These are phyloP conservation scores for Scolanthus callimorphus DNA, from an alignment of 92 coral and sea anemone genomes.

Conservation along the genomic window DNA sequence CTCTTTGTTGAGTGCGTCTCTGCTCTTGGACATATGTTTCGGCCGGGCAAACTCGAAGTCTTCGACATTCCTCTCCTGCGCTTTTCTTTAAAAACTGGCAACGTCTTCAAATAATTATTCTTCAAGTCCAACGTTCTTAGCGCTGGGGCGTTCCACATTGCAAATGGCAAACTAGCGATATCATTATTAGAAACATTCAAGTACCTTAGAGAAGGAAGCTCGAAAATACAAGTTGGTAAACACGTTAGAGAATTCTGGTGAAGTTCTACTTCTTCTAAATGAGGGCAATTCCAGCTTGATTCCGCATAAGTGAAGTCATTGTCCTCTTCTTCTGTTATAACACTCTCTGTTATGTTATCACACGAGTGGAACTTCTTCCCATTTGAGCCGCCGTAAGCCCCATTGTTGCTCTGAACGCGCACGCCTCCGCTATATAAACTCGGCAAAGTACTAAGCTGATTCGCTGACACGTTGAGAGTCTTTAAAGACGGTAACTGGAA, in stretches of 20 bases:
- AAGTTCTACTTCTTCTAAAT: constrained; percentile 89
- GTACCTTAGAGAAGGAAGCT: constrained; percentile 70
- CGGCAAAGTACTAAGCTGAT: constrained; percentile 58
- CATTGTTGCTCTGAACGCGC: constrained; percentile 17
- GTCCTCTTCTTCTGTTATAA: constrained; percentile 55
- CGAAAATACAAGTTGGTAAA: constrained; percentile 81
- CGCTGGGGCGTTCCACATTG: constrained; percentile 91
- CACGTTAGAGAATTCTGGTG: constrained; percentile 77
- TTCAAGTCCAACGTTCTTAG: constrained; percentile 75
- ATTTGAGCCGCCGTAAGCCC: constrained; percentile 3
- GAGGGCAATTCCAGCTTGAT: constrained; percentile 90
- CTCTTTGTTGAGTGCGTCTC: constrained; percentile 30
- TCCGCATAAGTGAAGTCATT: constrained; percentile 65
- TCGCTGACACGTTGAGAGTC: constrained; percentile 67
- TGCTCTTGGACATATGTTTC: constrained; percentile 20
- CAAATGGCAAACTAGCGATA: constrained; percentile 82
- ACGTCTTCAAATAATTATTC: constrained; percentile 71
- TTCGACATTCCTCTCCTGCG: constrained; percentile 33
- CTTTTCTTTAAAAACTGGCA: constrained; percentile 56
- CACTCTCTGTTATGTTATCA: constrained; percentile 47
- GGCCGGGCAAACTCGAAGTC: constrained; percentile 60
- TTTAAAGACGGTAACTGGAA: constrained; percentile 85
- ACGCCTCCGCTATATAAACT: constrained; percentile 56
- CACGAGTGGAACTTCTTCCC: constrained; percentile 61
- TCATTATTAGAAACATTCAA: constrained; percentile 80